A percentile compares a stretch with the other conserved stretches of the same genome.
Conservation (phyloP, 2,888 invertebrate genomes). For the Cremastobaeus sp. region DNA sequence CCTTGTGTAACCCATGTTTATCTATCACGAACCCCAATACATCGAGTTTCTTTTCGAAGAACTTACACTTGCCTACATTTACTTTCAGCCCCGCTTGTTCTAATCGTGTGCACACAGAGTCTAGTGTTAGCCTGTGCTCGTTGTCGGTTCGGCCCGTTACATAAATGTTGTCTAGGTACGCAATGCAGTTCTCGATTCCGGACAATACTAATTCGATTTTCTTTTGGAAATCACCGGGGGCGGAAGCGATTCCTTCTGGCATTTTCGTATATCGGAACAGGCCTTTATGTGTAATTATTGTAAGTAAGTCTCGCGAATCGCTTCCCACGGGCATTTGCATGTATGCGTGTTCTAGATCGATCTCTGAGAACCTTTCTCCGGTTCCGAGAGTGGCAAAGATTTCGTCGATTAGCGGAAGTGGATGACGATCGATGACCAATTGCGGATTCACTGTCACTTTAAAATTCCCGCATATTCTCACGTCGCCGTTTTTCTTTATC, state of each 20-base stretch:
- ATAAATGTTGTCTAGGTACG: conserved; percentile 1
- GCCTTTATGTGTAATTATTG: conserved; percentile 66
- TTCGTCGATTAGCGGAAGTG: conserved; percentile 66
- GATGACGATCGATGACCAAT: conserved; percentile 59
- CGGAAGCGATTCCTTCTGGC: conserved; percentile 71
- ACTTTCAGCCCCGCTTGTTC: conserved; percentile 8
- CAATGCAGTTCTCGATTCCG: conserved; percentile 31
- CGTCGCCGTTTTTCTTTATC: not conserved
- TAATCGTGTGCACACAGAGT: conserved; percentile 2
- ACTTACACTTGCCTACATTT: conserved; percentile 2
- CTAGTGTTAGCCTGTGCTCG: not conserved
- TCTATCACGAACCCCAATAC: conserved; percentile 18
- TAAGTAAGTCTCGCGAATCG: conserved; percentile 61
- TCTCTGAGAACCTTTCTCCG: conserved; percentile 54
- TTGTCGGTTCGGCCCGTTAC: not conserved
- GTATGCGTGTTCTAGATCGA: conserved; percentile 70
- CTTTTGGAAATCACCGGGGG: conserved; percentile 72
- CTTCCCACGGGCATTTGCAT: conserved; percentile 70
- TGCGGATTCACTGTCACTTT: not conserved
- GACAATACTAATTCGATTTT: conserved; percentile 67
- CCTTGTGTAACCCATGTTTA: conserved; percentile 9
- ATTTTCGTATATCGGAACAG: conserved; percentile 64
- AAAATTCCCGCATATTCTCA: not conserved
- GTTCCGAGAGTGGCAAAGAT: conserved; percentile 60
- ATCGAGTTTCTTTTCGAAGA: conserved; percentile 4